Conservation (phyloP, 2,113 vertebrate species). For the Ranitomeya imitator region DNA sequence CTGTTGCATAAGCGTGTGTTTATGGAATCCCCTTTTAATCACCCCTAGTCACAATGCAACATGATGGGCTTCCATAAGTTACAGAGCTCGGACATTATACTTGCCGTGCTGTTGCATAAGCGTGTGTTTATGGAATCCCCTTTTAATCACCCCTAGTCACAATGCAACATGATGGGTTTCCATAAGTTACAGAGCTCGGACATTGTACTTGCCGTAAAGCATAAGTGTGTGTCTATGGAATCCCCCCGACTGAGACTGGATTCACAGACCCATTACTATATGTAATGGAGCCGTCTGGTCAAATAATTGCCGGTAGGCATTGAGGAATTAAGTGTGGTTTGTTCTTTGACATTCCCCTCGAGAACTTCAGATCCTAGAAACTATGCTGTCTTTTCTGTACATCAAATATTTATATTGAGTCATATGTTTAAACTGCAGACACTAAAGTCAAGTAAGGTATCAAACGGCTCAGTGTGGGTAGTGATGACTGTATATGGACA, state of each 20-base stretch:
- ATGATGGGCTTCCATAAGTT: background rate
- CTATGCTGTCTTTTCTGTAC: slow-evolving; percentile 38
- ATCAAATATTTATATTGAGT: slow-evolving; percentile 49
- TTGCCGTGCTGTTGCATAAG: slow-evolving; percentile 1
- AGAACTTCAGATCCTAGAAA: slow-evolving; percentile 24
- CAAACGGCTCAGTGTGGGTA: background rate
- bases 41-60: background rate
- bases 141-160: background rate
- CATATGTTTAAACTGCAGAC: slow-evolving; percentile 38
- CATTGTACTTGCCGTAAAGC: background rate
- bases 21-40: background rate
- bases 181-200: background rate
- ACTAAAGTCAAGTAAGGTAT: slow-evolving; percentile 36
- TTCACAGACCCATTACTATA: slow-evolving; percentile 2
- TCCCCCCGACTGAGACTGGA: background rate
- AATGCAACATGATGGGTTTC: background rate
- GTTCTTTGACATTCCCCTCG: slow-evolving; percentile 19
- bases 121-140: background rate
- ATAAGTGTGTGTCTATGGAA: background rate
- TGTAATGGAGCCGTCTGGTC: background rate
- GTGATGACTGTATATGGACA: slow-evolving; percentile 25
- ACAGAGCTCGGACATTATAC: background rate
- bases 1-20: background rate
- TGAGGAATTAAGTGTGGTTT: background rate
- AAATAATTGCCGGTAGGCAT: slow-evolving; percentile 3